Base-by-base conservation (phyloP, 1,140 invertebrate genomes). In the Drosophila dunni region DNA sequence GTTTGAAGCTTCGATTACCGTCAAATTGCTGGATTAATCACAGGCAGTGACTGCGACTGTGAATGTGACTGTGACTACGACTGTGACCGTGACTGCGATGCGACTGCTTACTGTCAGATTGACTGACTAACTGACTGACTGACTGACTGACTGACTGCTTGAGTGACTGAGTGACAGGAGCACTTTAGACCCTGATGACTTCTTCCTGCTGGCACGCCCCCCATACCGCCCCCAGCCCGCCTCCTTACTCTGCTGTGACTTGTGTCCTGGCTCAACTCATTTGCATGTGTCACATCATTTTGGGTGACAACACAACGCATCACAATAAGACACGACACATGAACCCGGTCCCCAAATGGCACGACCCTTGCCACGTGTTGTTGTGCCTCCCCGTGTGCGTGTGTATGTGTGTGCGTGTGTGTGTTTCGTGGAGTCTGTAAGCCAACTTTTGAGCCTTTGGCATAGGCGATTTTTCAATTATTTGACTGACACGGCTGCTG, bases 381-480 rank as follows among this genome's bases (percentile, higher is more conserved):
- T 51, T 17, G 24, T 5, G 57, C 17, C 29, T 60, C 42, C 17
- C 29, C 36, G 13, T 10, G 40, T 50, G 46, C 7, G 44, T 46
- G 13, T 2, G n/a, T n/a, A n/a, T 63, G 77, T 58, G 44, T 63
- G 36, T 24, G 42, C 15, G 24, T 33, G 20, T 9, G 56, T 33
- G 42, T 58, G 56, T 33, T 20, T 45, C 20, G 11, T 2, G 38
- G 20, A 24, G 45, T 5, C 36, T 53, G 13, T 9, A 24, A 13
- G 36, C 5, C 20, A 70, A 75, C 33, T 51, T 7, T 44, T 54
- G 20, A 11, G 63, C 77, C 67, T 62, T 73, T 58, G 81, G 63
- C 81, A 81, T 83, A 84, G 81, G 81, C 81, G 81, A 83, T 86
- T 86, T 88, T 86, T 86, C 82, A 86, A 86, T 86, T 86, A 86